Evolutionary conservation across 2,113 vertebrate genomes (phyloP).

Genomic region (Lepidiolamprologus cunningtoni): DNA sequence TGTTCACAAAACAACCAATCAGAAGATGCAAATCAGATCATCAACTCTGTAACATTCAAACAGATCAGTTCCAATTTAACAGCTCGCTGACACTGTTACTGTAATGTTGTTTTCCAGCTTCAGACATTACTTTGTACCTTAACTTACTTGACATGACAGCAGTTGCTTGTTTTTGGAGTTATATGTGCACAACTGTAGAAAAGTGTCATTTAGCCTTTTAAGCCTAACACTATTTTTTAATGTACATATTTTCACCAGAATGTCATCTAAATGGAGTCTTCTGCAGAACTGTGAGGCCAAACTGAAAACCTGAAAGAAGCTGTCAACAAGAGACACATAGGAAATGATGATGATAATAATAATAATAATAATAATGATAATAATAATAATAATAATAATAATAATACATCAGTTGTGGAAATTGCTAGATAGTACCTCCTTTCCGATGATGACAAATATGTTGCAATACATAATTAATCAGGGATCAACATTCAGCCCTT

Average conservation of each 20-base stretch:
- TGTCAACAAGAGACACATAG: neutral
- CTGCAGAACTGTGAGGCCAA: neutral
- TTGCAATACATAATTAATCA: neutral
- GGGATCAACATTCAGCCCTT: neutral
- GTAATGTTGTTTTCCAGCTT: neutral
- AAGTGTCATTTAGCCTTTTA: neutral
- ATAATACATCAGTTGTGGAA: neutral
- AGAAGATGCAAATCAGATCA: neutral
- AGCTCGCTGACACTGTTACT: neutral
- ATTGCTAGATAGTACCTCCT: neutral
- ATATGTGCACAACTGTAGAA: neutral
- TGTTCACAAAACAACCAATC: neutral
- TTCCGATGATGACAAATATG: neutral
- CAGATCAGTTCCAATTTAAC: neutral
- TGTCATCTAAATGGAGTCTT: neutral
- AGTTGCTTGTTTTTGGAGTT: neutral
- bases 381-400: neutral
- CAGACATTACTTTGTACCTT: neutral
- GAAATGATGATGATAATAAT: rapidly evolving
- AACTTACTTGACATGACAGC: neutral
- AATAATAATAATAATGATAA: neutral
- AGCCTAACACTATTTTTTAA: neutral
- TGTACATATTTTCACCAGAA: neutral
- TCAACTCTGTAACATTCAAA: neutral
- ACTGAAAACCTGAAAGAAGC: neutral